Percentiles rank a stretch among this genome's conserved stretches.
Conservation (phyloP, 2,888 invertebrate species). For the Trachelus iudaicus region DNA sequence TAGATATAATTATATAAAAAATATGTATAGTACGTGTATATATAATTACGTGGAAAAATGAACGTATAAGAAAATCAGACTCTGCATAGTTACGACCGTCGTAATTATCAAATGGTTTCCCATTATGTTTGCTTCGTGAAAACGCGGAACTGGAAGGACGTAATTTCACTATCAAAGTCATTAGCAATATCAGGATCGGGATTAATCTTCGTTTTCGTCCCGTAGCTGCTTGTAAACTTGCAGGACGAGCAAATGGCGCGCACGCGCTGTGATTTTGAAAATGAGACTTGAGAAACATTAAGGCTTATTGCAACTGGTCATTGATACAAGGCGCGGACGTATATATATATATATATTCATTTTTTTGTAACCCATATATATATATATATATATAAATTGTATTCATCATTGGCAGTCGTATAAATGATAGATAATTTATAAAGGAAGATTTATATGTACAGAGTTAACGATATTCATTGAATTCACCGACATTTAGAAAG, state of each 20-base stretch:
- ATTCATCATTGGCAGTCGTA: neutral
- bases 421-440: neutral
- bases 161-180: conserved; percentile 33
- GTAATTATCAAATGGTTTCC: neutral
- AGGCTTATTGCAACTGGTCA: neutral
- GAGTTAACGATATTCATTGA: neutral
- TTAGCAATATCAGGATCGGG: conserved; percentile 10
- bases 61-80: neutral
- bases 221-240: neutral
- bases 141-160: conserved; percentile 5
- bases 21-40: neutral
- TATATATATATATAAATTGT: neutral
- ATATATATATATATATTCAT: too few relatives aligned
- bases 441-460: neutral
- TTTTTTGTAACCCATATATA: too few relatives aligned
- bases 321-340: neutral
- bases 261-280: neutral
- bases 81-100: neutral
- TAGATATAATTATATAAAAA: neutral
- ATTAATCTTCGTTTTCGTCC: neutral
- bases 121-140: neutral
- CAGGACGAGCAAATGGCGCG: neutral
- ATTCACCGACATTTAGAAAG: neutral
- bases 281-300: neutral
- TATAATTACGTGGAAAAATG: neutral